Conservation (phyloP, 1,140 invertebrate species). For the Diabrotica virgifera region DNA sequence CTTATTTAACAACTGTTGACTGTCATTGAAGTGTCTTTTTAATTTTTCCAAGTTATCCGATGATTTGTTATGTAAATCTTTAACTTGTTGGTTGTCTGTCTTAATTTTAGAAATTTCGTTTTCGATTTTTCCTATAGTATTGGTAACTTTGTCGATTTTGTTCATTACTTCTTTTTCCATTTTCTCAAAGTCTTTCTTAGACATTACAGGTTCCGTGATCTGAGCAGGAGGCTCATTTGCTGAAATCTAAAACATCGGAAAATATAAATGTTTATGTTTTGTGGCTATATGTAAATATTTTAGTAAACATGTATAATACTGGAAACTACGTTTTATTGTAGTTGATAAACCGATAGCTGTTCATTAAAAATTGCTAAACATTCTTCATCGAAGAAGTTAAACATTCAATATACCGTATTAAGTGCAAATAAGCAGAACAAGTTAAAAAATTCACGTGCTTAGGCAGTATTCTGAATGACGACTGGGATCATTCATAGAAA, state of each 20-base stretch:
- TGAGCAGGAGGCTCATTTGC: slow-evolving; percentile 25
- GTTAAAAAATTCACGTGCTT: no score
- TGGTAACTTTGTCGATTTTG: slow-evolving; percentile 55
- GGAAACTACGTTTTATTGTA: not conserved
- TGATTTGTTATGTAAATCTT: slow-evolving; percentile 38
- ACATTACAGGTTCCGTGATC: slow-evolving; percentile 37
- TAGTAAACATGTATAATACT: not conserved
- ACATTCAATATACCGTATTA: no score
- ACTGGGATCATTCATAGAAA: no score
- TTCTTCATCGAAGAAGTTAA: no score
- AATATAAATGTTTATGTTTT: not conserved
- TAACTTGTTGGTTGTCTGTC: slow-evolving; percentile 42
- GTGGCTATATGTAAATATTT: not conserved
- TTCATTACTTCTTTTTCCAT: slow-evolving; percentile 56
- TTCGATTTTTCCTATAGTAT: slow-evolving; percentile 55
- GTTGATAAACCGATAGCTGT: no score
- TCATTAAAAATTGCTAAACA: no score
- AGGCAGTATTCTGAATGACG: no score
- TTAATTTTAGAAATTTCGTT: slow-evolving; percentile 50
- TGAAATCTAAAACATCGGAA: slow-evolving; percentile 16
- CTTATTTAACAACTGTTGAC: slow-evolving; percentile 53
- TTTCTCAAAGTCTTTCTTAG: slow-evolving; percentile 46
- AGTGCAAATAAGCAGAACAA: no score
- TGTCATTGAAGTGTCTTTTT: slow-evolving; percentile 42
- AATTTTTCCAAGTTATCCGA: slow-evolving; percentile 41